Percentiles rank a stretch among this genome's conserved stretches.
These are phyloP conservation scores for Salvelinus sp. DNA, from an alignment of 2,113 vertebrate genomes.

Conservation along the genomic window DNA sequence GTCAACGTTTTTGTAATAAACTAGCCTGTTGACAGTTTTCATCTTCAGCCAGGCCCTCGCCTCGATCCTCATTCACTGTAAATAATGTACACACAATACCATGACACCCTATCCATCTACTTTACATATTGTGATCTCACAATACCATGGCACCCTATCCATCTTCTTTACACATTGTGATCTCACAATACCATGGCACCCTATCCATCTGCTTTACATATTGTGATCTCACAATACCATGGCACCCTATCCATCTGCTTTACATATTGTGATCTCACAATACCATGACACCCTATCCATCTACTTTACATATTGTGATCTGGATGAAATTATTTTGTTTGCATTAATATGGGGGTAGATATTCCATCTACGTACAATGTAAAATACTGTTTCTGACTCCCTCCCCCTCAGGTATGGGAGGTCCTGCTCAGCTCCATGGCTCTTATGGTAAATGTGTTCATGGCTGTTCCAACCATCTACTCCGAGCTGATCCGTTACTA, in stretches of 20 bases:
- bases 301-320: neutral
- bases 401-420: conserved; percentile 85
- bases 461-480: conserved; percentile 96
- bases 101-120: too few relatives aligned
- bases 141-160: too few relatives aligned
- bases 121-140: too few relatives aligned
- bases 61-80: conserved; percentile 51
- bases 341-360: neutral
- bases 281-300: too few relatives aligned
- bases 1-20: conserved; percentile 31
- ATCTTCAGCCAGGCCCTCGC: conserved; percentile 33
- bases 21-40: conserved; percentile 51
- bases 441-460: conserved; percentile 84
- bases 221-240: too few relatives aligned
- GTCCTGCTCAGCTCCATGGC: conserved; percentile 68
- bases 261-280: too few relatives aligned
- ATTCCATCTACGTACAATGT: neutral
- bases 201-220: too few relatives aligned
- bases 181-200: too few relatives aligned
- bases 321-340: conserved; percentile 33
- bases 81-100: conserved; percentile 45
- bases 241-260: too few relatives aligned
- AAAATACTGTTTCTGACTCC: neutral
- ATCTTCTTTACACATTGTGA: too few relatives aligned
- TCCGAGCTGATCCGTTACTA: conserved; percentile 86